These are phyloP conservation scores for Mythimna pallens DNA, from an alignment of 2,888 invertebrate species.

Conservation along the genomic window DNA sequence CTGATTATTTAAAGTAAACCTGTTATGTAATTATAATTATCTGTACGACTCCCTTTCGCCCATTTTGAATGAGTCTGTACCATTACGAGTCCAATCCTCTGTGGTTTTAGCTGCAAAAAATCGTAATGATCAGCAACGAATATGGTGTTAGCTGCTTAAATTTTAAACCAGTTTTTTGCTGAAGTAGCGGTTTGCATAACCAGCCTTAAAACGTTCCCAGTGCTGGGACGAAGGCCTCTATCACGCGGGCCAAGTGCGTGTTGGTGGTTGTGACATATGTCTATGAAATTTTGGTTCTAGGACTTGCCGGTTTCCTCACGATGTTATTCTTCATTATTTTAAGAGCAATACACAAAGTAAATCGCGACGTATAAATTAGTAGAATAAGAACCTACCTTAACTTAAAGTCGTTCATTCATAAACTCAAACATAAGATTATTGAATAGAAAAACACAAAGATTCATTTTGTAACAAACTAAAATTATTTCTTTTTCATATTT, in stretches of 20 bases:
- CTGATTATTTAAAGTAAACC: conserved; percentile 53
- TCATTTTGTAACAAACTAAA: background rate
- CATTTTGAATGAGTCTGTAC: conserved; percentile 4
- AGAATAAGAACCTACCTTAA: too few species aligned
- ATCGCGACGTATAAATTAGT: too few species aligned
- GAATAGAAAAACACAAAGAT: background rate
- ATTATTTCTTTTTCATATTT: background rate
- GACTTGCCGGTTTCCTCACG: too few species aligned
- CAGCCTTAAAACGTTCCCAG: too few species aligned
- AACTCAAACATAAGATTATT: background rate
- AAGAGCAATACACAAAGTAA: too few species aligned
- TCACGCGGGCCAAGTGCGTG: too few species aligned
- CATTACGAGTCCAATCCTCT: background rate
- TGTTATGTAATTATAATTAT: conserved; percentile 53
- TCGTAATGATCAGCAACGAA: background rate
- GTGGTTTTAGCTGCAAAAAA: background rate
- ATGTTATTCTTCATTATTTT: too few species aligned
- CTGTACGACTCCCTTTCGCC: conserved; percentile 21
- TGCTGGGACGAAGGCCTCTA: too few species aligned
- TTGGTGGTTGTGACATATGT: too few species aligned
- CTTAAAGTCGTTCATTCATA: background rate
- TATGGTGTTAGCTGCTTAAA: background rate
- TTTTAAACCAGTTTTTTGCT: background rate
- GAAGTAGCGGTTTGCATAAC: too few species aligned
- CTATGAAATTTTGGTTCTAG: too few species aligned